These are phyloP conservation scores for Erythrocebus patas DNA, from an alignment of 2,113 vertebrate genomes.

Conservation along the genomic window DNA sequence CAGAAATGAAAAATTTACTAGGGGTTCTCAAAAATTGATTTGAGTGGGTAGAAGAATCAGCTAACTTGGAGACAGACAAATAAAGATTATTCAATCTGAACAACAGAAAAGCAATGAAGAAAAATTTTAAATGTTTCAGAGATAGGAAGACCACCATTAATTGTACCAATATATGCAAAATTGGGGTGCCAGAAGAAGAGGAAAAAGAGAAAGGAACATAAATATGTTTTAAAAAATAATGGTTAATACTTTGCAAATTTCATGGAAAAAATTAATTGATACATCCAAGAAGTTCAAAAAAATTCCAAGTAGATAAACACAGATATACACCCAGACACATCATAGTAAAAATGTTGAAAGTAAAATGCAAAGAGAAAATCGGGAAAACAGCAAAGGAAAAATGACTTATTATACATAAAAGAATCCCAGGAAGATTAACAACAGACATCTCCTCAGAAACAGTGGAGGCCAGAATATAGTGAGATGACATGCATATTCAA, in stretches of 20 bases:
- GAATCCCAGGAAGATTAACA: background rate
- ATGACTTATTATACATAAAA: too few relatives aligned
- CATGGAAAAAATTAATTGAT: background rate
- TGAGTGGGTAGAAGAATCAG: background rate
- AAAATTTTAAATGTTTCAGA: background rate
- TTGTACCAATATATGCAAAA: background rate
- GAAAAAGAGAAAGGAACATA: background rate
- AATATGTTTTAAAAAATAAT: background rate
- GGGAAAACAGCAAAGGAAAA: too few relatives aligned
- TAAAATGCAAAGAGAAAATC: too few relatives aligned
- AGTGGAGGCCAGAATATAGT: background rate
- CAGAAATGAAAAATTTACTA: background rate
- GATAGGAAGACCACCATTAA: background rate
- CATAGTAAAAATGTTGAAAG: too few relatives aligned
- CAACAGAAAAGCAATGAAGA: background rate
- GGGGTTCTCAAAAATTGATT: background rate
- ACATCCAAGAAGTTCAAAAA: background rate
- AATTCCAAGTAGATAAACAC: too few relatives aligned
- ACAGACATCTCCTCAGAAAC: background rate
- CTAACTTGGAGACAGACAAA: background rate
- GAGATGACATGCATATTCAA: background rate
- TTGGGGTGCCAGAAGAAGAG: background rate
- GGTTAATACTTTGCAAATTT: background rate
- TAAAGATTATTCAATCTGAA: background rate
- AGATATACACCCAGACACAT: too few relatives aligned